These are phyloP conservation scores for Stegastes partitus DNA, from an alignment of 2,113 vertebrate species.

Conservation along the genomic window DNA sequence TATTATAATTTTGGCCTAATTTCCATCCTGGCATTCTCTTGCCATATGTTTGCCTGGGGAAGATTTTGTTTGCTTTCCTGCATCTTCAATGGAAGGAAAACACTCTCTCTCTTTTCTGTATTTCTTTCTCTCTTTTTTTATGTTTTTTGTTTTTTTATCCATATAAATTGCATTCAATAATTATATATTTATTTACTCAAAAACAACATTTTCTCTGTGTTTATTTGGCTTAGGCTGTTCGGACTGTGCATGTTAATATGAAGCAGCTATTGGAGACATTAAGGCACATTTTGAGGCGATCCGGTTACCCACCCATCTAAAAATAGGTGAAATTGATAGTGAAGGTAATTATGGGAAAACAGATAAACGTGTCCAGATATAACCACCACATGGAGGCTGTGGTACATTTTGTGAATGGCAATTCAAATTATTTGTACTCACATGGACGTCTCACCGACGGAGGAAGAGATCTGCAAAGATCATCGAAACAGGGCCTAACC, in stretches of 20 bases:
- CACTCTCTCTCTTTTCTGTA: neutral
- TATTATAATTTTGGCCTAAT: slow-evolving; percentile 61
- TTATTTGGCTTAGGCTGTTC: neutral
- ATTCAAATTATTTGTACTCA: slow-evolving; percentile 6
- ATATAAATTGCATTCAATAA: slow-evolving; percentile 11
- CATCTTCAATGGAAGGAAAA: slow-evolving; percentile 38
- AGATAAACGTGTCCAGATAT: slow-evolving; percentile 18
- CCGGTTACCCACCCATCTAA: neutral
- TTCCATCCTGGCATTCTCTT: slow-evolving; percentile 63
- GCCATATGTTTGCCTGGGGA: slow-evolving; percentile 68
- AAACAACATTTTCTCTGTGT: neutral
- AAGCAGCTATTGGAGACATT: neutral
- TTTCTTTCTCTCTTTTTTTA: neutral
- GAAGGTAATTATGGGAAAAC: slow-evolving; percentile 5
- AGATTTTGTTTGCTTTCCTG: slow-evolving; percentile 48
- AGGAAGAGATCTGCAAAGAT: slow-evolving; percentile 57
- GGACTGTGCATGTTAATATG: neutral
- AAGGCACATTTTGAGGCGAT: slow-evolving; percentile 11
- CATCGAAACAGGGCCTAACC: slow-evolving; percentile 58
- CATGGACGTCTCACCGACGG: slow-evolving; percentile 7
- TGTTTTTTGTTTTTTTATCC: neutral
- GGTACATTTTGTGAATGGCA: slow-evolving; percentile 9
- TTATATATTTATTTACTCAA: slow-evolving; percentile 13
- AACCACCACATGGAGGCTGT: slow-evolving; percentile 7
- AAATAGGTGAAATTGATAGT: slow-evolving; percentile 31